These are phyloP conservation scores for Diplosoma virens DNA, from an alignment of 23 tunicate species.

Conservation along the genomic window DNA sequence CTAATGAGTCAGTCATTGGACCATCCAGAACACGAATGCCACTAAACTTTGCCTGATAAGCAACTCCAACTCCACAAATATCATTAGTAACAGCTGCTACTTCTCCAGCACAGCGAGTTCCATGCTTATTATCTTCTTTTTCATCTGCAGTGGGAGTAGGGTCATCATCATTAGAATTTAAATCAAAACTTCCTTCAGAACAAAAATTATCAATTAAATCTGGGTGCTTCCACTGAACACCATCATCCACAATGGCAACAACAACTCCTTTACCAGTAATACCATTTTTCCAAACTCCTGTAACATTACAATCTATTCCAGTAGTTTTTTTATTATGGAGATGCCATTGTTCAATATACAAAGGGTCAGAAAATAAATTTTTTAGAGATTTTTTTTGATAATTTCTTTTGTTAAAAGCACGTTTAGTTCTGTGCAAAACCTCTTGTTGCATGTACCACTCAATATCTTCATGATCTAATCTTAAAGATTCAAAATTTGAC, in stretches of 20 bases:
- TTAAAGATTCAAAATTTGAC: too few species aligned
- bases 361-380: conserved; percentile 51
- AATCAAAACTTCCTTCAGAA: conserved; percentile 84
- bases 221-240: conserved; percentile 97
- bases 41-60: conserved; percentile 78
- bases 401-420: not conserved
- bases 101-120: conserved; percentile 99
- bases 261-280: conserved; percentile 91
- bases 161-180: conserved; percentile 90
- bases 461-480: conserved; percentile 25
- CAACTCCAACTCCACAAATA: conserved; percentile 95
- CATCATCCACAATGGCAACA: conserved; percentile 97
- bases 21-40: conserved; percentile 95
- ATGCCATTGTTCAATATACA: conserved; percentile 88
- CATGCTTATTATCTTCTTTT: conserved; percentile 84
- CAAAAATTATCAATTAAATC: conserved; percentile 80
- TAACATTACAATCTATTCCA: conserved; percentile 82
- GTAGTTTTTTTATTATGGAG: conserved; percentile 32
- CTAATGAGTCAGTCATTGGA: conserved; percentile 91
- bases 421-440: conserved; percentile 37
- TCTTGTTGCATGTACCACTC: conserved; percentile 63
- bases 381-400: not conserved
- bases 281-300: conserved; percentile 75
- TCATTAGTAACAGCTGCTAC: conserved; percentile 81
- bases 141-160: conserved; percentile 74